Evolutionary conservation across 2,888 invertebrate species (phyloP).

Genomic region (Hirudinaria manillensis): DNA sequence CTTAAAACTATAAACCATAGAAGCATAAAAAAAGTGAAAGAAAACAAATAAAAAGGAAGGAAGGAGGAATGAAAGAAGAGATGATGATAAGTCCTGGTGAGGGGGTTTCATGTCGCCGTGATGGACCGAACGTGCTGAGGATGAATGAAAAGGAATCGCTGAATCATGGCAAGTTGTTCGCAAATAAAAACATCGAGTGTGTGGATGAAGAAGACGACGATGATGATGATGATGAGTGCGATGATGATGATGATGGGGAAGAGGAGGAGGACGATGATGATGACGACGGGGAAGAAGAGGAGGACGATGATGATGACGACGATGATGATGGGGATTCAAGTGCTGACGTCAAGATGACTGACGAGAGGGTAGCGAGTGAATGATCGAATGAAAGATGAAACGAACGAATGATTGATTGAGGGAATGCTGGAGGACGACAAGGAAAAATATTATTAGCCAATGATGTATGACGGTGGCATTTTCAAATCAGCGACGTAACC

Average conservation of each 20-base stretch:
- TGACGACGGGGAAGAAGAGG: slow-evolving; percentile 4
- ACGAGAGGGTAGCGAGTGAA: slow-evolving; percentile 6
- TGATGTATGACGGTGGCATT: no score
- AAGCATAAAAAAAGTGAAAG: no score
- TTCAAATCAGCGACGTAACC: no score
- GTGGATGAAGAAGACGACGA: slow-evolving; percentile 20
- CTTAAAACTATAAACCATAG: no score
- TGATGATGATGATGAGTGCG: slow-evolving; percentile 19
- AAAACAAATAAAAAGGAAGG: not conserved
- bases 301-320: not conserved
- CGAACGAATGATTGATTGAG: slow-evolving; percentile 14
- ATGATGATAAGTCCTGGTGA: not conserved
- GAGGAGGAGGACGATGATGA: slow-evolving; percentile 20
- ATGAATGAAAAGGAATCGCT: no score
- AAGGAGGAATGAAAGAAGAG: slow-evolving; percentile 1
- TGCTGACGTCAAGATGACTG: no score
- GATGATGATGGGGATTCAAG: not conserved
- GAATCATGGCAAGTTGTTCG: no score
- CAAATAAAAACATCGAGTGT: not conserved
- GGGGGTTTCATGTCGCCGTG: no score
- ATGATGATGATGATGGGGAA: slow-evolving; percentile 20
- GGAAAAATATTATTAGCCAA: not conserved
- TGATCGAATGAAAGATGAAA: slow-evolving; percentile 14
- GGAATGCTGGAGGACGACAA: slow-evolving; percentile 1
- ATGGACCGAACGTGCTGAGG: no score